These are phyloP conservation scores for Lasioglossum pauxillum DNA, from an alignment of 2,888 invertebrate species.

Conservation along the genomic window DNA sequence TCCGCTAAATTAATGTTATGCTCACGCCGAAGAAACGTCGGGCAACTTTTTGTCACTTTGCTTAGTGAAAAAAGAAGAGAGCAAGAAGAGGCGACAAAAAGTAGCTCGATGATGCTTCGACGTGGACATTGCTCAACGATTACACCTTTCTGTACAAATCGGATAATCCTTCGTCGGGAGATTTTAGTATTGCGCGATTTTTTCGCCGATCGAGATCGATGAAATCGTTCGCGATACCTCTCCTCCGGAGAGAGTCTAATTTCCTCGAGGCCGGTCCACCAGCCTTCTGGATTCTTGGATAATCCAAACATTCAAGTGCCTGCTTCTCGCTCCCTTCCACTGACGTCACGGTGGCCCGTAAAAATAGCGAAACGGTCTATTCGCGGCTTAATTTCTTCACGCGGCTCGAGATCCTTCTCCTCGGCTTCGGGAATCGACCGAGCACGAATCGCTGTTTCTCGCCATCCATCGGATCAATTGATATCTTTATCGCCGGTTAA, in stretches of 20 bases:
- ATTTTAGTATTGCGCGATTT: background rate
- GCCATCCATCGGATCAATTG: background rate
- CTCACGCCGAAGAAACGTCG: background rate
- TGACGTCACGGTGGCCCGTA: conserved; percentile 74
- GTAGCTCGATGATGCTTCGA: no score
- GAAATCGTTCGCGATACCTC: background rate
- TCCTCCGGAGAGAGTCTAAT: conserved; percentile 28
- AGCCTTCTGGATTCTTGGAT: conserved; percentile 60
- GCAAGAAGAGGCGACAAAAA: no score
- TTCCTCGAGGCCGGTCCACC: conserved; percentile 33
- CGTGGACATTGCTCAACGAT: no score
- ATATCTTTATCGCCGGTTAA: conserved; percentile 1
- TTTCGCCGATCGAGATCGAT: conserved; percentile 11
- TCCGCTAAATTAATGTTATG: background rate
- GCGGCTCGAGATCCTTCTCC: conserved; percentile 13
- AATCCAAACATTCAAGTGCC: conserved; percentile 63
- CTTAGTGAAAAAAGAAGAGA: no score
- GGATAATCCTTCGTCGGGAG: background rate
- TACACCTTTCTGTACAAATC: background rate
- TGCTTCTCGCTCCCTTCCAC: conserved; percentile 52
- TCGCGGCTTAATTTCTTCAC: conserved; percentile 70
- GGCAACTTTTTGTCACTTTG: no score
- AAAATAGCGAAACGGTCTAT: conserved; percentile 71
- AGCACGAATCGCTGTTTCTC: conserved; percentile 1
- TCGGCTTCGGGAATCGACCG: background rate